Percentiles rank a stretch among this genome's conserved stretches.
These are phyloP conservation scores for Camponotus fellah DNA, from an alignment of 2,888 invertebrate species.

Conservation along the genomic window DNA sequence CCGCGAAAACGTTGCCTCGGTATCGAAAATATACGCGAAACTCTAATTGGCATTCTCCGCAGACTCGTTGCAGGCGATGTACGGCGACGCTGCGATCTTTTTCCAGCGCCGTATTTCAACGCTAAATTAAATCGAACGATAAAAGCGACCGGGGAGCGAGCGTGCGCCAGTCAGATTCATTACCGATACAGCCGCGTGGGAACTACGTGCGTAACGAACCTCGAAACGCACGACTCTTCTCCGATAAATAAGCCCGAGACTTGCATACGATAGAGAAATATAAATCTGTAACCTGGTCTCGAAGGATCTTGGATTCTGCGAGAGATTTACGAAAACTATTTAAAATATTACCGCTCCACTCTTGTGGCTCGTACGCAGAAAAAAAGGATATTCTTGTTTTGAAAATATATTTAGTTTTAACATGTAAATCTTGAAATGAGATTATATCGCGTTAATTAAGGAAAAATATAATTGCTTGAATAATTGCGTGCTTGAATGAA, in stretches of 20 bases:
- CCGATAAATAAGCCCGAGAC: conserved; percentile 31
- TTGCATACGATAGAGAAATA: conserved; percentile 13
- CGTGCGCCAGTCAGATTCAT: conserved; percentile 43
- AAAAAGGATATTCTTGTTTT: too few relatives aligned
- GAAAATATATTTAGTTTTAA: too few relatives aligned
- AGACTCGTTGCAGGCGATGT: conserved; percentile 10
- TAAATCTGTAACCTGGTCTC: conserved; percentile 19
- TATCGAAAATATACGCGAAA: conserved; percentile 21
- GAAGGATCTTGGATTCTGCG: neutral
- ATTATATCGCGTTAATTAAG: too few relatives aligned
- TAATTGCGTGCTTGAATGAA: too few relatives aligned
- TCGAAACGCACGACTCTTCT: conserved; percentile 8
- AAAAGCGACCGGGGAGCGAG: conserved; percentile 31
- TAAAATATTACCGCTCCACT: neutral
- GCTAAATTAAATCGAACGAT: conserved; percentile 50
- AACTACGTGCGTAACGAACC: conserved; percentile 46
- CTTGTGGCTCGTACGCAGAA: too few relatives aligned
- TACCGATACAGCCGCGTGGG: conserved; percentile 48
- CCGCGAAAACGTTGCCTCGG: neutral
- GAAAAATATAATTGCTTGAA: too few relatives aligned
- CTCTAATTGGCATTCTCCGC: conserved; percentile 38
- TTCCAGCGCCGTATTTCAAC: conserved; percentile 40
- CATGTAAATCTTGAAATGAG: too few relatives aligned
- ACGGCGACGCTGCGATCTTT: conserved; percentile 25
- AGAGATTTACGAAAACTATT: conserved; percentile 3